phyloP scores from a whole-genome alignment of 1,140 invertebrate species.

The Antheraea pernyi region DNA sequence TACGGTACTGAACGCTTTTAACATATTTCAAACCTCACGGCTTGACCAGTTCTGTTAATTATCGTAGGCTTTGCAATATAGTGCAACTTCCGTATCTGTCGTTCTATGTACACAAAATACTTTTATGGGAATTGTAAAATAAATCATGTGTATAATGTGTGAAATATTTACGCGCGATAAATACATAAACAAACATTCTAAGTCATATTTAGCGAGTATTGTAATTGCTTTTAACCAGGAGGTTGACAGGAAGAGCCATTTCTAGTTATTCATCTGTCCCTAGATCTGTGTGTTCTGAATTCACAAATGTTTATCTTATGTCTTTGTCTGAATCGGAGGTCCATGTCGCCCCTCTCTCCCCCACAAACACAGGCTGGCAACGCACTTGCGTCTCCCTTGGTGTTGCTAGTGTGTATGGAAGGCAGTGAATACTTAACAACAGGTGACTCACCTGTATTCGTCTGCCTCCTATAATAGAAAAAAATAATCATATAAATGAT shows the following conservation, averaged over 20 bases:
- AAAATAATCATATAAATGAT: too few relatives aligned
- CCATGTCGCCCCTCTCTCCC: too few relatives aligned
- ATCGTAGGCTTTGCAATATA: conserved; percentile 3
- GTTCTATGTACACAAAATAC: neutral
- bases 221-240: neutral
- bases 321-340: too few relatives aligned
- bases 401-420: too few relatives aligned
- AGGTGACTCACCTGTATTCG: too few relatives aligned
- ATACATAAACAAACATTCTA: neutral
- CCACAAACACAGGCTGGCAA: too few relatives aligned
- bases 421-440: too few relatives aligned
- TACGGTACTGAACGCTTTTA: neutral
- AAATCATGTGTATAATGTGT: conserved; percentile 1
- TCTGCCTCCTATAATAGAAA: too few relatives aligned
- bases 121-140: neutral
- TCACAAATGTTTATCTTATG: neutral
- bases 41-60: conserved; percentile 1
- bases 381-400: too few relatives aligned
- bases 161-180: neutral
- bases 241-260: neutral
- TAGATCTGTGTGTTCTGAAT: neutral
- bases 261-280: neutral
- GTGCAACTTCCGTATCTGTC: neutral
- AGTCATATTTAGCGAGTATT: neutral
- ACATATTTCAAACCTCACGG: neutral